Evolutionary conservation across 2,113 vertebrate genomes (phyloP).

Genomic region (Tachysurus fulvidraco): DNA sequence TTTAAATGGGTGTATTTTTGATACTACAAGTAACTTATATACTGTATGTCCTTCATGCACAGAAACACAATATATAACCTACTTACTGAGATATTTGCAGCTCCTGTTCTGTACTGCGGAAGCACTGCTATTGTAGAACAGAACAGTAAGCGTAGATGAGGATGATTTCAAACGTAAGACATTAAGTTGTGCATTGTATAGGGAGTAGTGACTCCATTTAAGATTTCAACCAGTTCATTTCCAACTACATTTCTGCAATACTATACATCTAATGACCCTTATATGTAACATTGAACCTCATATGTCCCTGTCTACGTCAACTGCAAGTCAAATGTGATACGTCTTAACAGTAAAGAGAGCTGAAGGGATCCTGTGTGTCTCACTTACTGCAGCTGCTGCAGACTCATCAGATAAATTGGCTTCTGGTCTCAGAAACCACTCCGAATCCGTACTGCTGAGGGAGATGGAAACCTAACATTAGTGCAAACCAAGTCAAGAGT

Average conservation of each 20-base stretch:
- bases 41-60: not conserved
- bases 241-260: not conserved
- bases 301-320: not conserved
- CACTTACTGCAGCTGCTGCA: slow-evolving; percentile 50
- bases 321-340: not conserved
- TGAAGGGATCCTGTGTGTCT: slow-evolving; percentile 8
- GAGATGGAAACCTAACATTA: not conserved
- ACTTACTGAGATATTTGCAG: slow-evolving; percentile 24
- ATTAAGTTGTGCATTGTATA: not conserved
- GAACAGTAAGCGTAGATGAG: not conserved
- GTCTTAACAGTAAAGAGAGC: not conserved
- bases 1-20: not conserved
- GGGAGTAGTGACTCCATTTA: not conserved
- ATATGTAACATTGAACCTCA: not conserved
- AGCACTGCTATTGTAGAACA: slow-evolving; percentile 43
- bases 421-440: slow-evolving; percentile 33
- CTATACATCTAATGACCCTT: not conserved
- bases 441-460: not conserved
- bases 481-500: not conserved
- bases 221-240: not conserved
- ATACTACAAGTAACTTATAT: not conserved
- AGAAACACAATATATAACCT: not conserved
- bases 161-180: not conserved
- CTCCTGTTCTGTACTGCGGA: slow-evolving; percentile 15
- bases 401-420: slow-evolving; percentile 35